Percentiles rank a stretch among this genome's conserved stretches.
Conservation (phyloP, 64 coral and sea anemone species). For the Anthopleura sola region DNA sequence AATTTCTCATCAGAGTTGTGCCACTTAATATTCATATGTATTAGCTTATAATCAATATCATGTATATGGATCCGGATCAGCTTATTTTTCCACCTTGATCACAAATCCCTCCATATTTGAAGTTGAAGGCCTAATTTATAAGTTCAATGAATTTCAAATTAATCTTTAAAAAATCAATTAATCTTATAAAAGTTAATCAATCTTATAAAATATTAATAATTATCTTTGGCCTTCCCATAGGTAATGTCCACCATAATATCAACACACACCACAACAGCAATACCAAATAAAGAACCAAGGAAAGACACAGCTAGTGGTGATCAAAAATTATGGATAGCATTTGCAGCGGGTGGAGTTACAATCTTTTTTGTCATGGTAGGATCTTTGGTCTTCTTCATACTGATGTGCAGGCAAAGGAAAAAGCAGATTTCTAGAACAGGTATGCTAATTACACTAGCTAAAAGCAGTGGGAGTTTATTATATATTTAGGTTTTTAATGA, state of each 20-base stretch:
- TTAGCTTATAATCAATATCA: too few species aligned
- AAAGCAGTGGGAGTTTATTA: too few species aligned
- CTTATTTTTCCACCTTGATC: too few species aligned
- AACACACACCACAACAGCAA: not conserved
- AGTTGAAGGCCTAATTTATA: too few species aligned
- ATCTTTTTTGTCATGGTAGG: not conserved
- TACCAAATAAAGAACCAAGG: not conserved
- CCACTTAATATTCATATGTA: too few species aligned
- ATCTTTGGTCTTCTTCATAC: not conserved
- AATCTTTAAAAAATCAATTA: too few species aligned
- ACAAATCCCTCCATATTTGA: too few species aligned
- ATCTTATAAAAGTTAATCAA: too few species aligned
- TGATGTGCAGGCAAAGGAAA: not conserved
- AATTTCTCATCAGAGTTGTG: not conserved
- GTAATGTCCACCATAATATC: not conserved
- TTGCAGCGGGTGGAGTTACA: slow-evolving; percentile 7
- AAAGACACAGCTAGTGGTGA: not conserved
- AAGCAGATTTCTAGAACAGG: not conserved
- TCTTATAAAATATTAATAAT: too few species aligned
- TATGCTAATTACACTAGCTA: not conserved
- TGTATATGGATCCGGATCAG: too few species aligned
- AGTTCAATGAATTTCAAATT: too few species aligned
- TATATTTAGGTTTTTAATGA: too few species aligned
- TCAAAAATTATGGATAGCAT: not conserved
- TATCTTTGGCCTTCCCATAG: not conserved